Evolutionary conservation across 2,113 vertebrate species (phyloP), one percentile per base, ranked within the genome.

Genomic region (Peucedramus taeniatus): DNA sequence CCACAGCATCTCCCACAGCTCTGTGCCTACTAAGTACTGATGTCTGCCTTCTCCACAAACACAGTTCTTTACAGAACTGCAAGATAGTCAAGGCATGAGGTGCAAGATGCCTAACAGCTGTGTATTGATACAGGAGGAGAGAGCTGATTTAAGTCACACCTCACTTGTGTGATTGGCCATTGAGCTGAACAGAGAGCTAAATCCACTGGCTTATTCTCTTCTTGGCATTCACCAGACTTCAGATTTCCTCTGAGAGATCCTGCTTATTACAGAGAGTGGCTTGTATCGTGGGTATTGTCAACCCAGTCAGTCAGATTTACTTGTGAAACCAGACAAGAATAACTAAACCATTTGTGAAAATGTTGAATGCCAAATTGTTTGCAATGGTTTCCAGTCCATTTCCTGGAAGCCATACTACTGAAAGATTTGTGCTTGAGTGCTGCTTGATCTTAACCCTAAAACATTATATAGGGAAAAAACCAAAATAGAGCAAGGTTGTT

Each of bases 341-440:
- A 93, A 63, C 51, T 84, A 93, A 77, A 74, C 11, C 8, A 1
- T 9, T 87, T 76, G 39, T 63, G 56, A 89, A 93, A 88, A 57
- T 28, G 51, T 24, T 86, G 64, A 74, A 70, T 68, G 19, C 27
- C 30, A 31, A 53, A 40, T 51, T 13, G 3, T 70, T 72, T 93
- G 64, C 47, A 91, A 31, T 47, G 60, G 59, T 51, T 96, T 96
- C 71, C 71, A 87, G 79, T 81, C 76, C 30, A 70, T 61, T 63
- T 71, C 76, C 84, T 66, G 75, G 82, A 95, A 95, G 40, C 28
- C 49, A 64, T 15, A 7, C 9, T 54, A 51, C 10, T 64, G 39
- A 68, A 77, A 51, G 7, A 45, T 56, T 74, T 79, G 56, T 90
- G 28, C 65, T 93, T 86, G 60, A 90, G 68, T 85, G 33, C 18